These are phyloP conservation scores for Mirounga angustirostris DNA, from an alignment of 2,113 vertebrate species.

Conservation along the genomic window DNA sequence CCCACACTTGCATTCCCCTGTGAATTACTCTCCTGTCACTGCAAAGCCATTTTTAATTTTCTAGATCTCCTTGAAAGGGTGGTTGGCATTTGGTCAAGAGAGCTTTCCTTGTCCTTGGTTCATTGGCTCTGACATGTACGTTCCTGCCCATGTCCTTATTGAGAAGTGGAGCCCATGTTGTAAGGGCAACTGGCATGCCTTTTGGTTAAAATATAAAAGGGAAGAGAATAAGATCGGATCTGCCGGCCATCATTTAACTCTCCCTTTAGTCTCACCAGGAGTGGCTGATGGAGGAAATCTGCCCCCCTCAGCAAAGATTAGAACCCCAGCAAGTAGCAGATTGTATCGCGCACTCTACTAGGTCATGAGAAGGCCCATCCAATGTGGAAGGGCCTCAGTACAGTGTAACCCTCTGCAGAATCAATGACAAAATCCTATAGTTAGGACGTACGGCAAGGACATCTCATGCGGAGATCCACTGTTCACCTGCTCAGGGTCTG, in stretches of 20 bases:
- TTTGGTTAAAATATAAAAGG: constrained; percentile 16
- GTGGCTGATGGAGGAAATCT: neutral
- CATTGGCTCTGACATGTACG: neutral
- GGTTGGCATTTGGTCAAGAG: neutral
- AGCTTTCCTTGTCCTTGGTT: constrained; percentile 29
- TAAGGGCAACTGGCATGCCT: neutral
- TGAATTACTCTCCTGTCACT: neutral
- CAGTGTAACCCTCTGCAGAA: neutral
- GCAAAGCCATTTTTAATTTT: constrained; percentile 18
- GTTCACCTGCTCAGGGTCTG: neutral
- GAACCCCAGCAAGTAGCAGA: neutral
- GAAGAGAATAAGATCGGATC: neutral
- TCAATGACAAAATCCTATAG: neutral
- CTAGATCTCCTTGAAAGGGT: neutral
- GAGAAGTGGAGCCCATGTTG: neutral
- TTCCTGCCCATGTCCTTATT: neutral
- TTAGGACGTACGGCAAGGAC: neutral
- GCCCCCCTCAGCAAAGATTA: neutral
- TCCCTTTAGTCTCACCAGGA: neutral
- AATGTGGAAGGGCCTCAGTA: neutral
- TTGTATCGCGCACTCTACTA: neutral
- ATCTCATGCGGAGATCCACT: neutral
- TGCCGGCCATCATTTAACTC: neutral
- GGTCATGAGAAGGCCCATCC: neutral
- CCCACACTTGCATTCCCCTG: neutral